phyloP scores from a whole-genome alignment of 2,888 invertebrate genomes.

The Plagodis pulveraria region DNA sequence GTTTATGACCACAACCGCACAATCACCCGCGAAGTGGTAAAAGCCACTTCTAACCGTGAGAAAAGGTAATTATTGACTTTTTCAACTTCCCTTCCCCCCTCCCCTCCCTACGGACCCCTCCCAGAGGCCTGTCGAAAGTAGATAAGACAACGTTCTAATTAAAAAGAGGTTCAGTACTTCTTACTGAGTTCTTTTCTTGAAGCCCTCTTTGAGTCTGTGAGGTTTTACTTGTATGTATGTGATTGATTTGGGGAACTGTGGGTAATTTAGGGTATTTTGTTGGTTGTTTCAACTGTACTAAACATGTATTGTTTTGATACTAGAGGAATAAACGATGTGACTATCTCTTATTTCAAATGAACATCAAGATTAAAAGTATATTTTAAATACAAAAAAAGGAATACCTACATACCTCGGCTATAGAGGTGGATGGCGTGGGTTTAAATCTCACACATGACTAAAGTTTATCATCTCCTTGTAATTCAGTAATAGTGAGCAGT shows the following conservation, averaged over 20 bases:
- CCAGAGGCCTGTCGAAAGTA: constrained; percentile 62
- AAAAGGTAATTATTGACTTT: constrained; percentile 80
- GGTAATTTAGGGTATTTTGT: neutral
- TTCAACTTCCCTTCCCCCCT: constrained; percentile 59
- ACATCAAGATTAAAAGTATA: too few relatives aligned
- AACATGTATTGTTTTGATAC: too few relatives aligned
- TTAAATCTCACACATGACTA: too few relatives aligned
- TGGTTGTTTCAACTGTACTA: neutral
- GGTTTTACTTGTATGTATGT: constrained; percentile 16
- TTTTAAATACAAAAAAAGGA: too few relatives aligned
- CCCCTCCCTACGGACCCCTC: constrained; percentile 34
- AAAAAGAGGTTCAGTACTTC: constrained; percentile 61
- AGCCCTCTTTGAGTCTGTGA: constrained; percentile 13
- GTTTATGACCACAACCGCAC: constrained; percentile 12
- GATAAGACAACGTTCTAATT: constrained; percentile 74
- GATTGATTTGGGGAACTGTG: constrained; percentile 25
- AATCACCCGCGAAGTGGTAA: constrained; percentile 46
- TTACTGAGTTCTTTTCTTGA: constrained; percentile 41
- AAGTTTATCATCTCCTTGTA: too few relatives aligned
- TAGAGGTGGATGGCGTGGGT: too few relatives aligned
- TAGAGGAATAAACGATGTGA: too few relatives aligned
- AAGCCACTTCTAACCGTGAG: constrained; percentile 69
- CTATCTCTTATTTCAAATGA: too few relatives aligned
- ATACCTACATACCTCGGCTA: too few relatives aligned
- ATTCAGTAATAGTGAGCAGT: too few relatives aligned